Evolutionary conservation across 2,888 invertebrate species (phyloP).

Genomic region (Xiphydria camelus): DNA sequence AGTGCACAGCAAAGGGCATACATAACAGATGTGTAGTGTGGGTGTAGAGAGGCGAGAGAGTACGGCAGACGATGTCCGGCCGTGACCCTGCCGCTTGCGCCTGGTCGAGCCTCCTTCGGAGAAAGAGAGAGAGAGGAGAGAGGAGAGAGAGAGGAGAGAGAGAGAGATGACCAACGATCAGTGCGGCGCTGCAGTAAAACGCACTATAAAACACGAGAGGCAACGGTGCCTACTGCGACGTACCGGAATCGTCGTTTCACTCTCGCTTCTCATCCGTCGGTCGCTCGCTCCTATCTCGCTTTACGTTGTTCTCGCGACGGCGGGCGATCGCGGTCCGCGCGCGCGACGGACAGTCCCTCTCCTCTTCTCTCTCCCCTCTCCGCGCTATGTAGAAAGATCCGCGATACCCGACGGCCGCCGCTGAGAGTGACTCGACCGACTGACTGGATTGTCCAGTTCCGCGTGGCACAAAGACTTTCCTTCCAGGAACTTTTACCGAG

Average conservation of each 20-base stretch:
- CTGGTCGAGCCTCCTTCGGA: constrained; percentile 9
- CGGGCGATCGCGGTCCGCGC: too few species aligned
- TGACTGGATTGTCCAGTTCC: too few species aligned
- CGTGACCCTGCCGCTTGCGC: constrained; percentile 49
- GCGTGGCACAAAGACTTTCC: too few species aligned
- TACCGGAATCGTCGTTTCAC: constrained; percentile 33
- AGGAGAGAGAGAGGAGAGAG: constrained; percentile 14
- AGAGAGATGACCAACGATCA: constrained; percentile 33
- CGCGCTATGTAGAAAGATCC: too few species aligned
- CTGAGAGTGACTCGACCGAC: too few species aligned
- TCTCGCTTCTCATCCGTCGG: too few species aligned
- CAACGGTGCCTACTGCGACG: constrained; percentile 18
- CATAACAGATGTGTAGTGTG: constrained; percentile 42
- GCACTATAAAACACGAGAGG: constrained; percentile 25
- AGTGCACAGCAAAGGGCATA: constrained; percentile 25
- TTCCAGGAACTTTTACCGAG: too few species aligned
- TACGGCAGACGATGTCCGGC: constrained; percentile 56
- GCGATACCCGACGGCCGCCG: too few species aligned
- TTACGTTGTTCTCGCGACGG: constrained; percentile 6
- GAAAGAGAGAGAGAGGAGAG: constrained; percentile 19
- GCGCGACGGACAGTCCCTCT: too few species aligned
- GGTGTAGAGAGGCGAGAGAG: constrained; percentile 41
- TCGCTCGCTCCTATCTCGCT: too few species aligned
- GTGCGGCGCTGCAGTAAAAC: constrained; percentile 33
- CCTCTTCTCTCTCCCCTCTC: too few species aligned